phyloP scores from a whole-genome alignment of 2,888 invertebrate species.

The Drosophila prostipennis region DNA sequence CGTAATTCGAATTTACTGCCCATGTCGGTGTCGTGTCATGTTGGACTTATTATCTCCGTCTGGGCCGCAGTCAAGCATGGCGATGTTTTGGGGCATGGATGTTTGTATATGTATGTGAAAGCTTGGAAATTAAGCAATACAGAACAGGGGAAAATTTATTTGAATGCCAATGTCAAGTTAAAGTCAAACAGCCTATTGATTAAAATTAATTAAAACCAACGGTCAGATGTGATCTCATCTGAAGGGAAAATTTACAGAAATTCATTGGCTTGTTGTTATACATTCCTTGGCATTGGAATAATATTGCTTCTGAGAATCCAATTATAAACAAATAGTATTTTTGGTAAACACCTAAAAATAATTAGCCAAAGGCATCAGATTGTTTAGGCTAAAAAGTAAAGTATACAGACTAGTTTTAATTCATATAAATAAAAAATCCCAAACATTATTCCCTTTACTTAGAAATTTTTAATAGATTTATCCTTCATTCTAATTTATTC shows the following conservation, averaged over 20 bases:
- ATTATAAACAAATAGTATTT: slow-evolving; percentile 21
- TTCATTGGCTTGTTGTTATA: not conserved
- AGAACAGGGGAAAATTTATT: slow-evolving; percentile 44
- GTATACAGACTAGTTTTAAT: no score
- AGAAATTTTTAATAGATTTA: not conserved
- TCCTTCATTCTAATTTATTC: slow-evolving; percentile 19
- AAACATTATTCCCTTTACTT: not conserved
- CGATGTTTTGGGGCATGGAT: slow-evolving; percentile 12
- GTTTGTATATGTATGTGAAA: slow-evolving; percentile 11
- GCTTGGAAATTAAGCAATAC: slow-evolving; percentile 45
- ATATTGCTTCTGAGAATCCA: not conserved
- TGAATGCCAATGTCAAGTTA: slow-evolving; percentile 76
- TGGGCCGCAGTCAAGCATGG: slow-evolving; percentile 43
- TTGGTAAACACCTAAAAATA: slow-evolving; percentile 7
- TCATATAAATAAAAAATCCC: not conserved
- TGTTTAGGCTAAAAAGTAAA: not conserved
- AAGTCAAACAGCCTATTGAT: slow-evolving; percentile 59
- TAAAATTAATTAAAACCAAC: slow-evolving; percentile 59
- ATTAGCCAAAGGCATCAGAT: not conserved
- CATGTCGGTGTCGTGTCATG: slow-evolving; percentile 47
- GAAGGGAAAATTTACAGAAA: slow-evolving; percentile 24
- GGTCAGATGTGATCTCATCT: slow-evolving; percentile 41
- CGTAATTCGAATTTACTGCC: slow-evolving; percentile 58
- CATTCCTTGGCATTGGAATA: slow-evolving; percentile 21
- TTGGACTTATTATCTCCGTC: slow-evolving; percentile 46